These are phyloP conservation scores for Melanerpes aurifrons DNA, from an alignment of 2,113 vertebrate genomes.

Conservation along the genomic window DNA sequence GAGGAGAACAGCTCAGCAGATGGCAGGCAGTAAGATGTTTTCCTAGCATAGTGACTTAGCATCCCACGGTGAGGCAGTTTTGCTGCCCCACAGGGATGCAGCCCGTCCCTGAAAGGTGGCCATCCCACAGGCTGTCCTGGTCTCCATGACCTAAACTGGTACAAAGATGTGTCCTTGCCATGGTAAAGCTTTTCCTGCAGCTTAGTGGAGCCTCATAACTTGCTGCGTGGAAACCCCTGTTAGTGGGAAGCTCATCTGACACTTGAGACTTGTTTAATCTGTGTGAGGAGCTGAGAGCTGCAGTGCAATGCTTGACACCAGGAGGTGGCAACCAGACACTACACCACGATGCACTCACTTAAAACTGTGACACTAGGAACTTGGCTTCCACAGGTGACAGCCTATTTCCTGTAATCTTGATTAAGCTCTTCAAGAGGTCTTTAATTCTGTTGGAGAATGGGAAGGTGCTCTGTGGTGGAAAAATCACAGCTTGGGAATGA, in stretches of 20 bases:
- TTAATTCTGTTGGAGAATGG: not conserved
- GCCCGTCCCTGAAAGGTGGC: too few relatives aligned
- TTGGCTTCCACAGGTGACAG: not conserved
- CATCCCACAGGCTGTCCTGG: rapidly evolving
- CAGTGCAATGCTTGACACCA: not conserved
- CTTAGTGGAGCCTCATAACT: not conserved
- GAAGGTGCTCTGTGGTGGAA: not conserved
- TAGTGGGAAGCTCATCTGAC: not conserved
- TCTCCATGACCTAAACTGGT: not conserved
- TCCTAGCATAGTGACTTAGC: not conserved
- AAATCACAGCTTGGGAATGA: not conserved
- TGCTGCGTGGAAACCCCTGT: not conserved
- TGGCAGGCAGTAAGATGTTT: not conserved
- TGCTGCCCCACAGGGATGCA: not conserved
- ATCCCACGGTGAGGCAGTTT: not conserved
- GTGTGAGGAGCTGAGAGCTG: not conserved
- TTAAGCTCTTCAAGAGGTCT: not conserved
- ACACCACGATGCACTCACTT: not conserved
- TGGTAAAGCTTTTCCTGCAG: not conserved
- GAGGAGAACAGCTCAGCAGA: not conserved
- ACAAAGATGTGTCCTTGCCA: not conserved
- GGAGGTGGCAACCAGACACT: not conserved
- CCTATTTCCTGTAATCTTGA: not conserved
- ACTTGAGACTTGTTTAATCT: not conserved
- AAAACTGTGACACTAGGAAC: not conserved